Evolutionary conservation across 1,140 invertebrate species (phyloP), one percentile per base, ranked within the genome.

Genomic region (Gonatopus flavifemur): DNA sequence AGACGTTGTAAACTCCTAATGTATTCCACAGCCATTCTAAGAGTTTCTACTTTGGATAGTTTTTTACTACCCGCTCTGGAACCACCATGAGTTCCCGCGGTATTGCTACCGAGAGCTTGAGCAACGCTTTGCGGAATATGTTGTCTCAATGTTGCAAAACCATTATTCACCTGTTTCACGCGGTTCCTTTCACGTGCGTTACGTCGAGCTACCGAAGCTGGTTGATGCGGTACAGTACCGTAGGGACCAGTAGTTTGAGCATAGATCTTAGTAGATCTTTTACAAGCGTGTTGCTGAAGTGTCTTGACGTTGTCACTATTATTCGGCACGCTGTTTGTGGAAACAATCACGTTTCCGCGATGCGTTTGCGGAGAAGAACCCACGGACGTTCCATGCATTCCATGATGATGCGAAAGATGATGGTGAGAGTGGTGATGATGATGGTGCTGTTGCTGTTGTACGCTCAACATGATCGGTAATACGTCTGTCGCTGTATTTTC

Each of bases 131-230:
- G 82, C 0, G 93, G 93, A 45, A 95, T 94, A 61, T 94, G 91
- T 52, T 93, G 89, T 1, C 93, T 80, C 2, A 95, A 80, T 6
- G 88, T 90, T 2, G 90, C 90, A 72, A 96, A 96, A 45, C 93
- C 93, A 62, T 94, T 91, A 80, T 98, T 97, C 53, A 96, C 92
- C 82, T 94, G 90, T 74, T 95, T 95, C 9, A 98, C 94, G 37
- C 94, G 84, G 74, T 97, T 97, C 47, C 94, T 78, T 76, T 97
- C 94, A 0, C 94, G 81, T 19, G 94, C 94, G 77, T 98, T 97
- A 54, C 94, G 83, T 37, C 93, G 79, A 0, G 92, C 90, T 3
- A 96, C 93, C 1, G 92, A 91, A 2, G 91, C 90, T 44, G 89
- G 86, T 59, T 88, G 87, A 57, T 79, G 77, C 4, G 70, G 63